Evolutionary conservation across 2,113 vertebrate species (phyloP), one percentile per base, ranked within the genome.

Genomic region (Malaclemys terrapin): DNA sequence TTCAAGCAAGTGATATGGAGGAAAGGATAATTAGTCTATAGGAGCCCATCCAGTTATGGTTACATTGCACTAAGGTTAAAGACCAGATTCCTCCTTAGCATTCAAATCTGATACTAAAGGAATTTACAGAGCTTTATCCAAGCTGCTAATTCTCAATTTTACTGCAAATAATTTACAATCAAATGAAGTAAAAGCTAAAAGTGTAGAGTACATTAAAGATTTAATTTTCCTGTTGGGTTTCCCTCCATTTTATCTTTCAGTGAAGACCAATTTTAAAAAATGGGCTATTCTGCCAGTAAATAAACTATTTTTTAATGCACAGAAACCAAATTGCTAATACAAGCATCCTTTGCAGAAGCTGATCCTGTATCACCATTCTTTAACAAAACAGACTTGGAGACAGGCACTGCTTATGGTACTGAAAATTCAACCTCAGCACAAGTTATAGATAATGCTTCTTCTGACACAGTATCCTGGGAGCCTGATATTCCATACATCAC

Each of bases 111-210:
- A 94, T 95, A 90, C 87, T 87, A 93, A 97, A 97, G 80, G 59
- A 97, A 96, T 96, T 94, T 69, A 94, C 57, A 80, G 76, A 56
- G 81, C 89, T 90, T 95, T 90, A 83, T 24, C 82, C 95, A 80
- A 96, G 89, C 93, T 92, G 82, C 86, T 11, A 62, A 79, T 62
- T 94, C 92, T 80, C 93, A 79, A 87, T 92, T 96, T 98, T 95
- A 96, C 95, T 54, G 83, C 96, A 93, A 95, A 96, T 96, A 95
- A 96, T 97, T 97, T 98, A 97, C 96, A 98, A 95, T 80, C 94
- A 97, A 97, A 97, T 96, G 94, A 97, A 97, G 97, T 95, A 93
- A 96, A 95, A 98, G 92, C 95, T 94, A 95, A 96, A 96, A 97
- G 93, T 91, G 94, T 92, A 94, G 65, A 86, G 52, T 85, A 86